Evolutionary conservation across 2,797 vertebrate species (phyloP).

Genomic region (Pangasius krempfi): DNA sequence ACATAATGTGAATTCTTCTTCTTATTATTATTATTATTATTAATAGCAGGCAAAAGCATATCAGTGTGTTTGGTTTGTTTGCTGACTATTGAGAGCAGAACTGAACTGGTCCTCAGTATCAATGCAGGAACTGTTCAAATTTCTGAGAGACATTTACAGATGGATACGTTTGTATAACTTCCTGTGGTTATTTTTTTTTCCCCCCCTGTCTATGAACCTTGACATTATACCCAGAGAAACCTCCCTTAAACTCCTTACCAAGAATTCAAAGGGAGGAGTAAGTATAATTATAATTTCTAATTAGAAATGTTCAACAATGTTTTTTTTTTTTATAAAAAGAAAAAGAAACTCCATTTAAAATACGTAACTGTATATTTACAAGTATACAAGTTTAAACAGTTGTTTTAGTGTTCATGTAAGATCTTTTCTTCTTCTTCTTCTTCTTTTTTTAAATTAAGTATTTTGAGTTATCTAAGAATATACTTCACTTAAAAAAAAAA

Average conservation of each 20-base stretch:
- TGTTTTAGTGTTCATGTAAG: not conserved
- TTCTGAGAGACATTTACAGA: too few species aligned
- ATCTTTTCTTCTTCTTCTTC: not conserved
- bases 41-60: not conserved
- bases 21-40: constrained; percentile 10
- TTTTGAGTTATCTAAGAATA: not conserved
- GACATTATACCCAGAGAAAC: not conserved
- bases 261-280: not conserved
- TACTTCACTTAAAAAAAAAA: not conserved
- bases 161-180: not conserved
- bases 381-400: not conserved
- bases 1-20: constrained; percentile 2
- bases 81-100: constrained; percentile 54
- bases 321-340: too few species aligned
- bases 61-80: constrained; percentile 25
- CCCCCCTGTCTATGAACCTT: not conserved
- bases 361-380: not conserved
- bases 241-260: not conserved
- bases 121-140: not conserved
- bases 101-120: constrained; percentile 45
- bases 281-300: not conserved
- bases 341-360: not conserved
- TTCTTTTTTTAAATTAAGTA: not conserved
- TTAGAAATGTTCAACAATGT: not conserved
- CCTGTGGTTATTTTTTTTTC: not conserved